phyloP scores from a whole-genome alignment of 2,797 vertebrate genomes.

The Myotis findleyi region DNA sequence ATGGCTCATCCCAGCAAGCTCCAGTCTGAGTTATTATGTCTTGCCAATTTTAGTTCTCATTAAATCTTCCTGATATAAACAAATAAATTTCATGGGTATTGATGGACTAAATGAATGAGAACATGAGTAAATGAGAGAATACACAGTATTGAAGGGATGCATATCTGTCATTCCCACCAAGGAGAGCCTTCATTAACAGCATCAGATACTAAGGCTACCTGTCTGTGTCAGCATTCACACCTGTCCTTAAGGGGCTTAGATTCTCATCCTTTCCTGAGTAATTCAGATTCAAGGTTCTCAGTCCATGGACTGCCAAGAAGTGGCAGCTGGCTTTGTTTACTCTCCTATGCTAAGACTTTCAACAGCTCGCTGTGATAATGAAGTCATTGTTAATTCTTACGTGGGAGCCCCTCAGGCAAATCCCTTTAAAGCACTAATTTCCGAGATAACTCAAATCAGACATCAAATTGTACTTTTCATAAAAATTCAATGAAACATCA shows the following conservation, averaged over 20 bases:
- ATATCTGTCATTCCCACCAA: background rate
- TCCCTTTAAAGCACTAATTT: constrained; percentile 85
- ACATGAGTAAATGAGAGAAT: background rate
- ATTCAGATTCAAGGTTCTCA: background rate
- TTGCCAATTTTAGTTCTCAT: background rate
- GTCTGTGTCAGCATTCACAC: background rate
- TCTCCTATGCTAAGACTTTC: constrained; percentile 73
- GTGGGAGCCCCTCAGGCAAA: constrained; percentile 78
- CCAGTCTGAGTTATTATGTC: background rate
- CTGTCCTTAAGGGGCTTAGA: background rate
- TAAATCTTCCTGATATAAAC: background rate
- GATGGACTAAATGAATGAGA: background rate
- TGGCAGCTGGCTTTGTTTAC: constrained; percentile 67
- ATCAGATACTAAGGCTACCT: background rate
- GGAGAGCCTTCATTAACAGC: background rate
- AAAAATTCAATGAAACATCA: constrained; percentile 76
- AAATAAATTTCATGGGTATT: background rate
- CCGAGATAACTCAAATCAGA: constrained; percentile 77
- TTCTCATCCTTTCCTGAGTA: background rate
- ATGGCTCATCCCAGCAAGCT: background rate
- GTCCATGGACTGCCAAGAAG: background rate
- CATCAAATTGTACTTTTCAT: constrained; percentile 76
- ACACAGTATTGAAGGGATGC: background rate
- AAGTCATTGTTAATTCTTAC: constrained; percentile 83
- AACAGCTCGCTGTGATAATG: constrained; percentile 77